Percentiles rank a stretch among this genome's conserved stretches.
phyloP scores from a whole-genome alignment of 2,888 invertebrate species.

The Odontocolon sp. region DNA sequence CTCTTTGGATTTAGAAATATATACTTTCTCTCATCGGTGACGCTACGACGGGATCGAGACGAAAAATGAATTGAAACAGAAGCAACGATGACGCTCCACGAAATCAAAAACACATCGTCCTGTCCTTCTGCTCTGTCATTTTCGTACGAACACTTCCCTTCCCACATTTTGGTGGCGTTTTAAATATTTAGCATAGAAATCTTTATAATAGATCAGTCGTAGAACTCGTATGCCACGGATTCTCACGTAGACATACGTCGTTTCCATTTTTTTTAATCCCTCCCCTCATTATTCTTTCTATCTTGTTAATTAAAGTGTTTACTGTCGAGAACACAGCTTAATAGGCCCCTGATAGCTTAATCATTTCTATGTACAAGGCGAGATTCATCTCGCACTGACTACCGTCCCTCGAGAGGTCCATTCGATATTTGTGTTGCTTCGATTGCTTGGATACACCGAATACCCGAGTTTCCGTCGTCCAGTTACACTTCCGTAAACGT shows the following conservation, averaged over 20 bases:
- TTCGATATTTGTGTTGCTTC: neutral
- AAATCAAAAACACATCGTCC: no score
- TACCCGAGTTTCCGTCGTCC: neutral
- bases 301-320: constrained; percentile 28
- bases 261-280: constrained; percentile 35
- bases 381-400: constrained; percentile 36
- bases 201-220: constrained; percentile 65
- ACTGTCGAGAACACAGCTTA: constrained; percentile 45
- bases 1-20: constrained; percentile 66
- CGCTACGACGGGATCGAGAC: constrained; percentile 27
- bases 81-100: neutral
- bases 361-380: constrained; percentile 50
- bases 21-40: constrained; percentile 54
- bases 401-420: neutral
- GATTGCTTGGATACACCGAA: neutral
- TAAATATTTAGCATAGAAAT: constrained; percentile 60
- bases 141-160: no score
- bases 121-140: no score
- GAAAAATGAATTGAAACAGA: constrained; percentile 17
- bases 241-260: constrained; percentile 26
- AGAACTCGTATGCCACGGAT: constrained; percentile 51
- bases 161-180: constrained; percentile 29
- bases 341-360: constrained; percentile 51
- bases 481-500: neutral
- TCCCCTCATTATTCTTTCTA: constrained; percentile 33